These are phyloP conservation scores for Neofelis nebulosa DNA, from an alignment of 2,113 vertebrate genomes.

Conservation along the genomic window DNA sequence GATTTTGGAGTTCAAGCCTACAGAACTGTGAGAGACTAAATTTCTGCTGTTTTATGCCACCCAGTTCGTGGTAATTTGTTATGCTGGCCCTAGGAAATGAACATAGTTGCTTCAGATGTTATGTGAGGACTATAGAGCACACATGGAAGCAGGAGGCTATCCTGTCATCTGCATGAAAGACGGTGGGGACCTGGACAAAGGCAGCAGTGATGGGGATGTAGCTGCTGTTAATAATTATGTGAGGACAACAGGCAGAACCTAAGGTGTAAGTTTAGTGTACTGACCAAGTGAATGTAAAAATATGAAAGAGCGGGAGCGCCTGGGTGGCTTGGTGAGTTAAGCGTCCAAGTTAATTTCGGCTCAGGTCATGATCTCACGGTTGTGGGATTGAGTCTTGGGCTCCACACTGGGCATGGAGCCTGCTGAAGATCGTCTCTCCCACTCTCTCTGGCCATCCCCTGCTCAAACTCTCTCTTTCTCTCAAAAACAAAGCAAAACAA, in stretches of 20 bases:
- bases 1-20: background rate
- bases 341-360: too few relatives aligned
- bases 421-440: too few relatives aligned
- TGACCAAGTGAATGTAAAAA: background rate
- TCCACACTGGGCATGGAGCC: too few relatives aligned
- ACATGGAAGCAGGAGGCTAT: fast-evolving
- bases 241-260: background rate
- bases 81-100: fast-evolving
- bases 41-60: background rate
- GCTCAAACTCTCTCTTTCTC: too few relatives aligned
- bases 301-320: background rate
- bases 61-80: background rate
- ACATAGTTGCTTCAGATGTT: background rate
- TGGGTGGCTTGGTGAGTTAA: too few relatives aligned
- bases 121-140: background rate
- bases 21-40: background rate
- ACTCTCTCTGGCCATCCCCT: too few relatives aligned
- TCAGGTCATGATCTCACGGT: too few relatives aligned
- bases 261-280: fast-evolving
- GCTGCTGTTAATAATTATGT: background rate
- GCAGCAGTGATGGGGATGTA: fast-evolving
- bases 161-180: background rate
- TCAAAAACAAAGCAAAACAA: too few relatives aligned
- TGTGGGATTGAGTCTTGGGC: too few relatives aligned
- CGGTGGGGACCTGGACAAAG: fast-evolving